Evolutionary conservation across 2,113 vertebrate genomes (phyloP).

Genomic region (Micromys minutus): DNA sequence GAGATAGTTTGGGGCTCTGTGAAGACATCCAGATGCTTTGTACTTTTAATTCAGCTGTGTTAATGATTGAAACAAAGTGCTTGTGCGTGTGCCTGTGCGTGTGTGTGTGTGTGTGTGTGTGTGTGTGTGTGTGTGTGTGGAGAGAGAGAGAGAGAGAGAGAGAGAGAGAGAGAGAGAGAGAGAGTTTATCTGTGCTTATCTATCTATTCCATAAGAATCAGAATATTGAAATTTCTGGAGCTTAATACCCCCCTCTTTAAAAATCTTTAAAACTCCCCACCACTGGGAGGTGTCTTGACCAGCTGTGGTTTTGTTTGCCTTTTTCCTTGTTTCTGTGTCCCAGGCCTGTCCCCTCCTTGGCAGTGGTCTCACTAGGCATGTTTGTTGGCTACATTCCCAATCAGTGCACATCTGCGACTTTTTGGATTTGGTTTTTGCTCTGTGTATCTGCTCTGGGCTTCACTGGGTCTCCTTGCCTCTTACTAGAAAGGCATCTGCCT

Average conservation of each 20-base stretch:
- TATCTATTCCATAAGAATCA: constrained; percentile 29
- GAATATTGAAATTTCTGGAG: constrained; percentile 57
- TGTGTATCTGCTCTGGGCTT: neutral
- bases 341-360: neutral
- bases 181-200: constrained; percentile 66
- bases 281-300: neutral
- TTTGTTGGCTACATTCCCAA: neutral
- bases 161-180: neutral
- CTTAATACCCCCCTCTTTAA: neutral
- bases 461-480: neutral
- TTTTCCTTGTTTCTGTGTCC: neutral
- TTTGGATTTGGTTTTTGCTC: neutral
- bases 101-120: neutral
- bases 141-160: neutral
- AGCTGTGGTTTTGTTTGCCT: neutral
- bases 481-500: neutral
- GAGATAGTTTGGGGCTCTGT: constrained; percentile 69
- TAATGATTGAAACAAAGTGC: neutral
- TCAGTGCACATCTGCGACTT: neutral
- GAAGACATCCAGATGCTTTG: constrained; percentile 62
- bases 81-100: neutral
- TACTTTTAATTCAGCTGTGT: constrained; percentile 69
- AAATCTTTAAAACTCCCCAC: constrained; percentile 2
- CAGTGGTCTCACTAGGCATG: neutral
- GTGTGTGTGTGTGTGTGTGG: neutral